Evolutionary conservation across 2,113 vertebrate genomes (phyloP), one percentile per base, ranked within the genome.

Genomic region (Athene cunicularia): DNA sequence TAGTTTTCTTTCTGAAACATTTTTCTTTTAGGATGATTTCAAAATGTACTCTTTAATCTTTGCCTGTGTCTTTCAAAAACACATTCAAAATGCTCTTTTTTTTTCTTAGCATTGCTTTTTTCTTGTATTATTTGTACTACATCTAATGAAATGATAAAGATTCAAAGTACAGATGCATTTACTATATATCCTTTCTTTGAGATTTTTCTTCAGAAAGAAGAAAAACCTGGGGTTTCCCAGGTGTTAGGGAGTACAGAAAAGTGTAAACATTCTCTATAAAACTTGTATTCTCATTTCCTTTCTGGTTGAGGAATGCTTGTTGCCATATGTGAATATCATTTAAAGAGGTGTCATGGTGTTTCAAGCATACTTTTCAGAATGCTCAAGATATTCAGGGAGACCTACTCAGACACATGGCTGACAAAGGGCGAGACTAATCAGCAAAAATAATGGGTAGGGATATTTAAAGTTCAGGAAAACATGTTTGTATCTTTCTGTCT

Each of bases 221-320:
- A 50, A 91, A 90, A 75, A 55, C 8, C 11, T 59, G 12, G 1
- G 6, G 71, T 90, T 94, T 76, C 67, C 52, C 86, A 89, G 73
- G 70, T 95, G 76, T 88, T 85, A 87, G 5, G 22, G 64, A 89
- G 56, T 60, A 81, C 56, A 47, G 73, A 79, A n/a, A 88, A 79
- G 64, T 71, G 86, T 97, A 96, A 97, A 93, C 86, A 89, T 84
- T 77, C 66, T 82, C 80, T 64, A 32, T 94, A 95, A 95, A 95
- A 88, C 58, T 80, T 92, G 68, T 82, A 49, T 95, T 95, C 76
- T 97, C 80, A 89, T 97, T 97, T 97, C 94, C 94, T 95, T 91
- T 96, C 80, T 95, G 64, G 60, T 75, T 6, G 8, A 81, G 53
- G 76, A 95, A 85, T 87, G 80, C 91, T 95, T 90, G 68, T 91